Conservation (phyloP, 2,113 vertebrate genomes). For the Stomatorhinus ivindoensis region DNA sequence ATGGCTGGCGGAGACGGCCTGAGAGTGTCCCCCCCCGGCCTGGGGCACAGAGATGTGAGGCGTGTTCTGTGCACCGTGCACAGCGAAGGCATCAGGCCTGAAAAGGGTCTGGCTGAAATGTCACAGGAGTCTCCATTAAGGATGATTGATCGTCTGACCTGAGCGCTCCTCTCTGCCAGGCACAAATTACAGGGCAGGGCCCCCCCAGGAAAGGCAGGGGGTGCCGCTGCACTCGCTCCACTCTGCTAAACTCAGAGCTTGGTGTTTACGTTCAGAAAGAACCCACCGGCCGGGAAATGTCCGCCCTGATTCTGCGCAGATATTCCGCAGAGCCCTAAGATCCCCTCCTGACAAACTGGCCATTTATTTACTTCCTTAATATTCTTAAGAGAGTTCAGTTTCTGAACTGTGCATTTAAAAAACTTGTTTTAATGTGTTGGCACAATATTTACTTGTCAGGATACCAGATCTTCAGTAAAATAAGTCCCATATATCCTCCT, state of each 20-base stretch:
- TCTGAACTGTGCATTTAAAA: background rate
- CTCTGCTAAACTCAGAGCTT: background rate
- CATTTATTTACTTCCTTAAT: background rate
- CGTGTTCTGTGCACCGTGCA: background rate
- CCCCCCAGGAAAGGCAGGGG: background rate
- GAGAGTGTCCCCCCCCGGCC: background rate
- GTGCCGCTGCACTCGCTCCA: background rate
- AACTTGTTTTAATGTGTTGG: background rate
- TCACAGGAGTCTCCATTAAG: constrained; percentile 8
- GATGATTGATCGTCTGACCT: background rate
- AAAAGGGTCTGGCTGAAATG: background rate
- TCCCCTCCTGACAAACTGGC: background rate
- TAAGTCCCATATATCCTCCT: background rate
- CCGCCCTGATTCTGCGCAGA: background rate
- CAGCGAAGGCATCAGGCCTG: too few species aligned
- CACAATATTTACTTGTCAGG: background rate
- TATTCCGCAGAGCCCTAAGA: background rate
- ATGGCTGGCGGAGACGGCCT: background rate
- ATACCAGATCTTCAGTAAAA: background rate
- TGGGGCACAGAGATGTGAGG: background rate
- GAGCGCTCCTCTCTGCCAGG: background rate
- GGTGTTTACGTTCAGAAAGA: background rate
- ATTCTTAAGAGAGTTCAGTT: background rate
- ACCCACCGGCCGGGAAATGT: background rate
- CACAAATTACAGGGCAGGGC: background rate